phyloP scores from a whole-genome alignment of 2,888 invertebrate species.

The Polietes domitor region DNA sequence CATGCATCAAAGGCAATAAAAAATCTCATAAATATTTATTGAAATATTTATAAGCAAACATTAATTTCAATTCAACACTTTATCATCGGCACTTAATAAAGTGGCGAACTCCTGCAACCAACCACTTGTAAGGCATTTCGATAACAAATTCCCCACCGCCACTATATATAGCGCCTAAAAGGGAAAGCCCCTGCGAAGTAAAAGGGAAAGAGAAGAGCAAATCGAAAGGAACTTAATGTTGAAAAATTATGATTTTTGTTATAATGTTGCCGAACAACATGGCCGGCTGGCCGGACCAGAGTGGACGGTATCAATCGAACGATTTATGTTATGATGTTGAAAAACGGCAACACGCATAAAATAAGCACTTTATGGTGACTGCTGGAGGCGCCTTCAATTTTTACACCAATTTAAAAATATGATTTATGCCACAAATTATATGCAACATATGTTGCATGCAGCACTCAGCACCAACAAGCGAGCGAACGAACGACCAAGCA shows the following conservation, averaged over 20 bases:
- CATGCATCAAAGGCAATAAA: too few relatives aligned
- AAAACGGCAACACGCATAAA: slow-evolving; percentile 50
- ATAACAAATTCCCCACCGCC: background rate
- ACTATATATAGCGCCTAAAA: background rate
- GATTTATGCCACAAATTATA: slow-evolving; percentile 65
- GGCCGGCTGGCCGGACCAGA: background rate
- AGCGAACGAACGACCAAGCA: background rate
- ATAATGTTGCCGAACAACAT: background rate
- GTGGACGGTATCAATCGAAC: background rate
- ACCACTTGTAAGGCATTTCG: background rate
- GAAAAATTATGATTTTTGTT: slow-evolving; percentile 21
- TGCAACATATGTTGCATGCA: slow-evolving; percentile 13
- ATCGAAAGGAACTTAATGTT: background rate
- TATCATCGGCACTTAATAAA: background rate
- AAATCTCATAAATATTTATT: slow-evolving; percentile 17
- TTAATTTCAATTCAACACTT: slow-evolving; percentile 13
- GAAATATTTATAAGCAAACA: background rate
- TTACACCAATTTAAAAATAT: slow-evolving; percentile 65
- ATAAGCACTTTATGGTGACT: slow-evolving; percentile 50
- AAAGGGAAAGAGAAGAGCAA: background rate
- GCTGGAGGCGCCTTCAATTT: slow-evolving; percentile 61
- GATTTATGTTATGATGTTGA: slow-evolving; percentile 15
- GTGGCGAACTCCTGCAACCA: background rate
- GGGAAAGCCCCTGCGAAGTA: background rate
- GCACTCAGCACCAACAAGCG: slow-evolving; percentile 25